A percentile compares a stretch with the other conserved stretches of the same genome.
Conservation (phyloP, 2,888 invertebrate genomes). For the Lacanobia wlatinum region DNA sequence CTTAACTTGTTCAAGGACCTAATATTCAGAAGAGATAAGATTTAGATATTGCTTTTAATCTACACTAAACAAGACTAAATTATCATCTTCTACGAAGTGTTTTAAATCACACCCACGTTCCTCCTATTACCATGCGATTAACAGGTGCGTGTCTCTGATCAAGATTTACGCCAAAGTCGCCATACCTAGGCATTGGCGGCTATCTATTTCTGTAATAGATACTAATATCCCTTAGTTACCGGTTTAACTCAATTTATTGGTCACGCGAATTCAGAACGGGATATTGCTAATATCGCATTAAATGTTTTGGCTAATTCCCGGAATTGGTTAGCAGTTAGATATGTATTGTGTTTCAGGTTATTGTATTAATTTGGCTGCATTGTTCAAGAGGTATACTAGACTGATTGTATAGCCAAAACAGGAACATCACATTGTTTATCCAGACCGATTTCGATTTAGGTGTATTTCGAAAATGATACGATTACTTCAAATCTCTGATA, state of each 20-base stretch:
- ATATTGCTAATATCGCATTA: conserved; percentile 42
- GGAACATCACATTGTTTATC: neutral
- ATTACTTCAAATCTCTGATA: too few species aligned
- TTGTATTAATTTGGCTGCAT: neutral
- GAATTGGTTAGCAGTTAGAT: conserved; percentile 1
- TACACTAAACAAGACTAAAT: too few species aligned
- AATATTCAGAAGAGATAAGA: too few species aligned
- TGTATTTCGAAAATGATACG: too few species aligned
- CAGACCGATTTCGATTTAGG: too few species aligned
- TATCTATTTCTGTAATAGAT: conserved; percentile 62
- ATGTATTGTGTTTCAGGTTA: neutral
- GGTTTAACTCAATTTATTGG: conserved; percentile 59
- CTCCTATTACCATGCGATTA: conserved; percentile 40
- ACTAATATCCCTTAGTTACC: conserved; percentile 57
- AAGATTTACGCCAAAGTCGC: conserved; percentile 50
- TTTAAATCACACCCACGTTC: conserved; percentile 35
- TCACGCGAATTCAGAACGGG: conserved; percentile 63
- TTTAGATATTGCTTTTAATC: too few species aligned
- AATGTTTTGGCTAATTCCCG: conserved; percentile 36
- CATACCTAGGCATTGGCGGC: conserved; percentile 36
- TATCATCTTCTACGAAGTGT: conserved; percentile 1
- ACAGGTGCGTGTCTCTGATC: conserved; percentile 63
- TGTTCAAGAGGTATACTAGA: neutral
- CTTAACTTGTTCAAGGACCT: too few species aligned
- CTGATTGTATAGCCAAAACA: neutral